Base-by-base conservation (phyloP, 2,113 vertebrate genomes). In the Oostethus manadensis region DNA sequence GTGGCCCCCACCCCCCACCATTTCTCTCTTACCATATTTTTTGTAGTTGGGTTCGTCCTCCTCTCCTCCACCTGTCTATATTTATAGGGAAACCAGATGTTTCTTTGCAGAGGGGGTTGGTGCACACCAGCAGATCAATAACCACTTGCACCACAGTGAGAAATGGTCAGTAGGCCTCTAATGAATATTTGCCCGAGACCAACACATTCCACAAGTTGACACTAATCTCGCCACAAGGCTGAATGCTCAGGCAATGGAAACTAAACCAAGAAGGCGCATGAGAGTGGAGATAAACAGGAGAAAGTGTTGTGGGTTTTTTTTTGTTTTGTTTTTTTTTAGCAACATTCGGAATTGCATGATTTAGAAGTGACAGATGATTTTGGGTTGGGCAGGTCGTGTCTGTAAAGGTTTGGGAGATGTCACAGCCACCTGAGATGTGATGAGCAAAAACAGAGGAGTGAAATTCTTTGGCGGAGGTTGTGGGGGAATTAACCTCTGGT, bases 171-270 rank as follows among this genome's bases (percentile, higher is more conserved):
- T 73, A 71, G 65, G 79, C 84, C 86, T 85, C 89, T 90, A 85
- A 83, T 89, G 76, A 91, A 86, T 88, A 84, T 89, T 88, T 88
- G 79, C 86, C 74, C 68, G 59, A 62, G 73, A 18, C 9, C 84
- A 84, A 86, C 78, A 88, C 80, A 88, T 88, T 91, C 84, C 86
- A 89, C 91, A 92, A 87, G 82, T 87, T 79, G 40, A 80, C 85
- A 59, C 71, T 68, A 83, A 62, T 21, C 80, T 82, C 63, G 67
- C 79, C 62, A 55, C 48, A 56, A 59, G 79, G 58, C 68, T 67
- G 45, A 63, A 68, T 40, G 66, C 73, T 71, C 55, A 71, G 70
- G 63, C 57, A 62, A 57, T 21, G 74, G 71, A 82, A 85, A 67
- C 29, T 10, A 54, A 77, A 67, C 58, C 50, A 22, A 53, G 17